phyloP scores from a whole-genome alignment of 2,888 invertebrate genomes.

The Ectemnius cavifrons region DNA sequence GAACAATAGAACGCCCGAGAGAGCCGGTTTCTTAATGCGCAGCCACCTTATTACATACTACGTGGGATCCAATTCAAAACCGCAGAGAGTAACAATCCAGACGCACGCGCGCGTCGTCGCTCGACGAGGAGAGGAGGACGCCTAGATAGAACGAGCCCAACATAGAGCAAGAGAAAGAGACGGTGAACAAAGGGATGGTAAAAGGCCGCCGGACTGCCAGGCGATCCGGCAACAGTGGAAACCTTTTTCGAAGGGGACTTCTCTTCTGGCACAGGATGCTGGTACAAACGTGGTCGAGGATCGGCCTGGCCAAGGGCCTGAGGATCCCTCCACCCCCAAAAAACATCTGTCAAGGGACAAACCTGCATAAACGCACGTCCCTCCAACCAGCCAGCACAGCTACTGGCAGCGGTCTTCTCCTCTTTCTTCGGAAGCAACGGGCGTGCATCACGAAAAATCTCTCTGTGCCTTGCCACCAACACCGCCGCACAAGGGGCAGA shows the following conservation, averaged over 20 bases:
- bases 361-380: conserved; percentile 40
- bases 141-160: too few species aligned
- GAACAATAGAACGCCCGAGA: too few species aligned
- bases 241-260: conserved; percentile 51
- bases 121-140: too few species aligned
- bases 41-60: too few species aligned
- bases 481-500: too few species aligned
- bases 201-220: conserved; percentile 3
- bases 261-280: background rate
- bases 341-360: conserved; percentile 57
- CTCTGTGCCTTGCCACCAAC: background rate
- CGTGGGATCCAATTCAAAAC: too few species aligned
- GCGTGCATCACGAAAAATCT: conserved; percentile 29
- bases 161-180: too few species aligned
- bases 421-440: conserved; percentile 27
- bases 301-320: conserved; percentile 29
- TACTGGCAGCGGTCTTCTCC: background rate
- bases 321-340: conserved; percentile 36
- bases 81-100: too few species aligned
- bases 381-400: background rate
- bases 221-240: conserved; percentile 60
- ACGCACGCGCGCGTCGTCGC: too few species aligned
- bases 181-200: conserved; percentile 35
- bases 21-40: too few species aligned
- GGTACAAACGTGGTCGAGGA: background rate